Percentiles rank a stretch among this genome's conserved stretches.
Evolutionary conservation across 2,888 invertebrate species (phyloP).

Genomic region (Tetragnatha montana): DNA sequence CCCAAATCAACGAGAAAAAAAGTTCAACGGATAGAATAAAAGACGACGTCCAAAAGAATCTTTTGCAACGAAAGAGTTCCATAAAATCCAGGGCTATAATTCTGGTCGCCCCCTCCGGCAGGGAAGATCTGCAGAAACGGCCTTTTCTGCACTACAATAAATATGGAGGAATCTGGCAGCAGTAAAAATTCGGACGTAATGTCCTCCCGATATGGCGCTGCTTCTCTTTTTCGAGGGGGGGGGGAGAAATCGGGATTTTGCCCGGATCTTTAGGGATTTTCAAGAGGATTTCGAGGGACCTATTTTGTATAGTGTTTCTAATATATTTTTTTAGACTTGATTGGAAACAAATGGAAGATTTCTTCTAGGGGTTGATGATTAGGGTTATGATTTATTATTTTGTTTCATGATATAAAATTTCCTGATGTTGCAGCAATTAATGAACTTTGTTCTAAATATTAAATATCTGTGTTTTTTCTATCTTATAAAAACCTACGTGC

Average conservation of each 20-base stretch:
- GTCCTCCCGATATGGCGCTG: not conserved
- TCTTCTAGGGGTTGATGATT: too few species aligned
- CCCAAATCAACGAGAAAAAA: not conserved
- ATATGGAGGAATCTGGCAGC: constrained; percentile 17
- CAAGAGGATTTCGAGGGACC: not conserved
- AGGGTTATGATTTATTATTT: too few species aligned
- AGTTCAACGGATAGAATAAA: not conserved
- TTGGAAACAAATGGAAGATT: too few species aligned
- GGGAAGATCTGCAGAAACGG: constrained; percentile 7
- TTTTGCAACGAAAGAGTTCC: not conserved
- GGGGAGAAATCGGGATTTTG: not conserved
- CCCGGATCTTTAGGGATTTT: not conserved
- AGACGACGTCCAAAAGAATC: not conserved
- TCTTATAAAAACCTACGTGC: too few species aligned
- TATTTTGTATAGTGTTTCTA: too few species aligned
- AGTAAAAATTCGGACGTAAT: not conserved
- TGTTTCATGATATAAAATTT: too few species aligned
- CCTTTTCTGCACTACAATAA: constrained; percentile 10
- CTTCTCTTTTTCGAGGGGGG: not conserved
- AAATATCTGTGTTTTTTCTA: too few species aligned
- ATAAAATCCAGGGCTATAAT: constrained; percentile 9
- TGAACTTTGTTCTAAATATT: too few species aligned
- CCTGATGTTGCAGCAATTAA: too few species aligned
- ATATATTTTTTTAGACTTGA: too few species aligned
- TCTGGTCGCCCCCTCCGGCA: constrained; percentile 14